These are phyloP conservation scores for Struthidea cinerea DNA, from an alignment of 2,113 vertebrate genomes.

Conservation along the genomic window DNA sequence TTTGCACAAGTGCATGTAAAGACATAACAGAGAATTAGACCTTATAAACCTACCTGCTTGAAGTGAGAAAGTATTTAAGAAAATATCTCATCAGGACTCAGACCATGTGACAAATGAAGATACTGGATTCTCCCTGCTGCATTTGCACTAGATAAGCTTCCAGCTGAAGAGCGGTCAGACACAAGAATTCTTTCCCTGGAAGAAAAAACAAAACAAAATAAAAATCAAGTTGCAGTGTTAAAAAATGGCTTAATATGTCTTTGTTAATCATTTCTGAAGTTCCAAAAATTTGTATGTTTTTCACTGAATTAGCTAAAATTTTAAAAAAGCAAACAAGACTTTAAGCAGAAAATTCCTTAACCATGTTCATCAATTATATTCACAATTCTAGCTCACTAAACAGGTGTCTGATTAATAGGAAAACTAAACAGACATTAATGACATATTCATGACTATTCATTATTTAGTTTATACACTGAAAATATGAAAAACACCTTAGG, in stretches of 20 bases:
- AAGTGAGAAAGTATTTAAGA: slow-evolving; percentile 76
- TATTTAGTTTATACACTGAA: not conserved
- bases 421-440: not conserved
- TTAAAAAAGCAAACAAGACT: not conserved
- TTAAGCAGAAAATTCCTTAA: not conserved
- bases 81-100: slow-evolving; percentile 77
- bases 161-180: slow-evolving; percentile 78
- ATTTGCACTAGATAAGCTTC: slow-evolving; percentile 80
- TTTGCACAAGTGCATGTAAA: not conserved
- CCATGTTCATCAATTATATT: not conserved
- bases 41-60: slow-evolving; percentile 73
- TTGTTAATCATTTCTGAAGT: not conserved
- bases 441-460: not conserved
- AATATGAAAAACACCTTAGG: not conserved
- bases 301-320: not conserved
- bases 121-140: slow-evolving; percentile 76
- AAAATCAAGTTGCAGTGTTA: not conserved
- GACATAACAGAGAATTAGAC: not conserved
- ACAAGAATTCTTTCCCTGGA: slow-evolving; percentile 76
- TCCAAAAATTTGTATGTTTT: not conserved
- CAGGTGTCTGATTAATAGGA: not conserved
- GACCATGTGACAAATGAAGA: slow-evolving; percentile 72
- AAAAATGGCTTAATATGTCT: not conserved
- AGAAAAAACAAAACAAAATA: not conserved
- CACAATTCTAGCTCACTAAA: not conserved